Base-by-base conservation (phyloP, 2,113 vertebrate species). In the Lipotes vexillifer region DNA sequence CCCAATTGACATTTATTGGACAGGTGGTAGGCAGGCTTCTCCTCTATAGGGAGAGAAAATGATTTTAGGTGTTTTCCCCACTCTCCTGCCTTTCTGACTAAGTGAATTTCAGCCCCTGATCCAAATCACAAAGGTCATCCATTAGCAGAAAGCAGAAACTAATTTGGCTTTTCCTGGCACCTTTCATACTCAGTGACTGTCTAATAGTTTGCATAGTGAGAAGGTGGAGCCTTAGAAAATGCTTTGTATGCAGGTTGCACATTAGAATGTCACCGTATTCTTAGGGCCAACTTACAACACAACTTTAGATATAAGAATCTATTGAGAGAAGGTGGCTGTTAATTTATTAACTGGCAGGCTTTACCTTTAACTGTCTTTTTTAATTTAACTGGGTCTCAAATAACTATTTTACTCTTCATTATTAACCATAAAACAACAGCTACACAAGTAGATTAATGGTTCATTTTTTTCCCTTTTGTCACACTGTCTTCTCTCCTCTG, bases 1-100 rank as follows among this genome's bases (percentile, higher is more conserved):
- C 80, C 11, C 87, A 88, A 63, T 81, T 98, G 96, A 97, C 96
- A 96, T 97, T 98, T 98, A 98, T 97, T 97, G 96, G 88, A 86
- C 96, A 98, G 97, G 97, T 98, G 97, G 97, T 88, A 96, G 88
- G 44, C 96, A 93, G 92, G 55, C 83, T 0, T 96, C 90, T 93
- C 95, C 88, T 96, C 97, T 93, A 25, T 57, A 89, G 97, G 96
- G 94, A 97, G 38, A 97, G 74, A 94, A 97, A 97, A 98, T 94
- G 77, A 97, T 97, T 98, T 97, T 96, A 97, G 86, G 92, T 93
- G 29, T 84, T 94, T 95, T 69, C 91, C 95, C 93, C 44, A 72
- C 33, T 93, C 90, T 72, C 65, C 71, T 77, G 69, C 46, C 86
- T 97, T 94, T 95, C 89, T 36, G 41, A 77, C 81, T 97, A 97